phyloP scores from a whole-genome alignment of 2,888 invertebrate genomes.

The Coleophora deauratella region DNA sequence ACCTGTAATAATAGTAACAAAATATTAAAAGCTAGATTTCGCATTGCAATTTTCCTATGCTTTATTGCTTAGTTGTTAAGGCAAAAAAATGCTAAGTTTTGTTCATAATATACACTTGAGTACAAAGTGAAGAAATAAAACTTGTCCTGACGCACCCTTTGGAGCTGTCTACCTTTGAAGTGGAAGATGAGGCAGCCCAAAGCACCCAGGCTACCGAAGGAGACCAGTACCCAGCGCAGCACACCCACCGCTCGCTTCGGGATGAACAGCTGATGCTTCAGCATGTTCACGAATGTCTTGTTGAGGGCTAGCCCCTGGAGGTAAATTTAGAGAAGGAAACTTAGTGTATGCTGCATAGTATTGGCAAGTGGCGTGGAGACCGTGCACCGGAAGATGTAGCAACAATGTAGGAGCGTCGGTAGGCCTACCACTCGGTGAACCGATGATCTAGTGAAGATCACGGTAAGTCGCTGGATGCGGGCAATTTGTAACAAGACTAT shows the following conservation, averaged over 20 bases:
- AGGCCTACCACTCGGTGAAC: no score
- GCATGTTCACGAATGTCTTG: slow-evolving; percentile 77
- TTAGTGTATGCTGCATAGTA: not conserved
- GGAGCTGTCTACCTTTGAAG: slow-evolving; percentile 43
- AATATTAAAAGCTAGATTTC: no score
- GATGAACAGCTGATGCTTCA: slow-evolving; percentile 74
- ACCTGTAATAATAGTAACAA: no score
- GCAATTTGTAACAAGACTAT: no score
- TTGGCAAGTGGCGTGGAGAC: not conserved
- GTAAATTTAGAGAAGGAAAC: not conserved
- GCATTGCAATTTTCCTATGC: no score
- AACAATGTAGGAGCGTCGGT: no score
- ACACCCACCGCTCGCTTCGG: slow-evolving; percentile 71
- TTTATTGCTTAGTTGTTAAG: no score
- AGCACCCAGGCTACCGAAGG: slow-evolving; percentile 55
- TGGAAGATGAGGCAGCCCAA: slow-evolving; percentile 37
- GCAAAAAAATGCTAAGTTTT: no score
- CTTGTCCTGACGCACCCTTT: slow-evolving; percentile 16
- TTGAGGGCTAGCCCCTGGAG: slow-evolving; percentile 77
- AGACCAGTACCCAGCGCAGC: slow-evolving; percentile 72
- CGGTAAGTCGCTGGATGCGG: no score
- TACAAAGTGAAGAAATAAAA: not conserved
- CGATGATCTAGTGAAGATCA: no score
- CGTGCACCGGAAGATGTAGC: no score
- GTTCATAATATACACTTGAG: no score